These are phyloP conservation scores for Brachionus koreanus DNA, from an alignment of 1,140 invertebrate genomes.

Conservation along the genomic window DNA sequence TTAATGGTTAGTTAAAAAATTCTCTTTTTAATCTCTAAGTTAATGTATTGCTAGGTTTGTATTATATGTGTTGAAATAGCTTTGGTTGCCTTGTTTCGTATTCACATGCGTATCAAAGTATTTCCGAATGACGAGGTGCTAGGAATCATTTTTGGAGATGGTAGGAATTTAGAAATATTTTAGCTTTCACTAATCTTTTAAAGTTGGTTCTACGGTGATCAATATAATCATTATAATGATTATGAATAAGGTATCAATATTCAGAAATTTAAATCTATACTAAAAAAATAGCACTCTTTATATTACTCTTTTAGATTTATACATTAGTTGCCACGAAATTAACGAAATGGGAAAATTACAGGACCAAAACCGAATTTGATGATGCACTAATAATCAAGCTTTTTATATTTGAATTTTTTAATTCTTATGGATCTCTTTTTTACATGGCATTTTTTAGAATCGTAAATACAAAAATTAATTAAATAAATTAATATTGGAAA, in stretches of 20 bases:
- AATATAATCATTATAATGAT: slow-evolving; percentile 58
- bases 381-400: slow-evolving; percentile 95
- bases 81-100: slow-evolving; percentile 51
- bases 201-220: slow-evolving; percentile 55
- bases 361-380: slow-evolving; percentile 95
- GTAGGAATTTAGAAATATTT: slow-evolving; percentile 39
- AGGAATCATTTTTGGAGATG: slow-evolving; percentile 53
- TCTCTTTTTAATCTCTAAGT: not conserved
- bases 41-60: no score
- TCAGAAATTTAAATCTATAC: not conserved
- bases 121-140: not conserved
- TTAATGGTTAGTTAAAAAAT: slow-evolving; percentile 52
- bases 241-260: slow-evolving; percentile 46
- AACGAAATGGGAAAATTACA: slow-evolving; percentile 67
- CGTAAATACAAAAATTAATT: not conserved
- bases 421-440: slow-evolving; percentile 96
- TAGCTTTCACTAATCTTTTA: slow-evolving; percentile 49
- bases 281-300: not conserved
- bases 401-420: slow-evolving; percentile 94
- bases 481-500: no score
- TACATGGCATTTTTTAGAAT: slow-evolving; percentile 87
- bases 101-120: slow-evolving; percentile 50
- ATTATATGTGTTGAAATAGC: slow-evolving; percentile 49
- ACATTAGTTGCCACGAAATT: not conserved
- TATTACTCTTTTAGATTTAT: slow-evolving; percentile 7